These are phyloP conservation scores for Ephydatia muelleri DNA, from an alignment of 37 sponge, comb jelly and placozoan genomes.

Conservation along the genomic window DNA sequence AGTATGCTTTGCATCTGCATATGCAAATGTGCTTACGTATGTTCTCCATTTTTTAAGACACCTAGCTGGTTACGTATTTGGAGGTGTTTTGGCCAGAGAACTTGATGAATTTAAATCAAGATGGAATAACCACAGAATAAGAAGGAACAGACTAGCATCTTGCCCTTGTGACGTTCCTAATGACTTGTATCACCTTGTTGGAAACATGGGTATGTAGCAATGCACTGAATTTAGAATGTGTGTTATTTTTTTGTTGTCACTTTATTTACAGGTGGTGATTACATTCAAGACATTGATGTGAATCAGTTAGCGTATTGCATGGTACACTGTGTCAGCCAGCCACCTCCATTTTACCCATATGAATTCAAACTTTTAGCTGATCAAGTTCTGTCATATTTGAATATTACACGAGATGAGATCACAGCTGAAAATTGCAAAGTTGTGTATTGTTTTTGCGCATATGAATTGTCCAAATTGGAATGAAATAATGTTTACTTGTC, in stretches of 20 bases:
- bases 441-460: constrained; percentile 6
- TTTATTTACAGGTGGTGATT: constrained; percentile 14
- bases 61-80: too few relatives aligned
- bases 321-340: not conserved
- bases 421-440: not conserved
- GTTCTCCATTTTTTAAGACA: too few relatives aligned
- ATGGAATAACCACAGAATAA: constrained; percentile 47
- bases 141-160: constrained; percentile 2
- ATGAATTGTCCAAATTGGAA: constrained; percentile 7
- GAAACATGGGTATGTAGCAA: constrained; percentile 11
- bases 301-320: constrained; percentile 21
- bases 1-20: too few relatives aligned
- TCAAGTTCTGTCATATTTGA: not conserved
- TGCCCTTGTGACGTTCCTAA: constrained; percentile 26
- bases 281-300: constrained; percentile 20
- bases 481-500: not conserved
- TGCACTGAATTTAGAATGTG: not conserved
- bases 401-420: constrained; percentile 1
- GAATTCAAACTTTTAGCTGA: constrained; percentile 31
- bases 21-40: too few relatives aligned
- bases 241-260: not conserved
- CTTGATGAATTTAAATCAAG: constrained; percentile 24
- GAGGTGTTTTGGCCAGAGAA: constrained; percentile 12
- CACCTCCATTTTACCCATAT: constrained; percentile 28
- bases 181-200: constrained; percentile 40